Base-by-base conservation (phyloP, 2,888 invertebrate species). In the Perithous albicinctus region DNA sequence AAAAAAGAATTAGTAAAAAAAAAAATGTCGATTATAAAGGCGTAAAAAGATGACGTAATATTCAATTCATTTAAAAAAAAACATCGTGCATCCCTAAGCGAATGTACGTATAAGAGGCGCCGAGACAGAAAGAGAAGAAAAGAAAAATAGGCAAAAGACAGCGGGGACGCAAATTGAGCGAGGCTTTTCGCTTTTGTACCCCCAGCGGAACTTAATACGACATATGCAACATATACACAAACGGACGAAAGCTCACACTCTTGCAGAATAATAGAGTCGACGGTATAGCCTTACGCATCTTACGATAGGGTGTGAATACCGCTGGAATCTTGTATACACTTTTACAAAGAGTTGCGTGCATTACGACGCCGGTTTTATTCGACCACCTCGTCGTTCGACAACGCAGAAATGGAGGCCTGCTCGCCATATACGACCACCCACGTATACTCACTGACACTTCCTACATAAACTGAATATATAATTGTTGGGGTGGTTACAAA, bases 361-460 rank as follows among this genome's bases (percentile, higher is more conserved):
- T 51, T 23, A 51, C 12, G 10, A 51, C 20, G 20, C 7, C 12
- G 51, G 10, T 51, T 51, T 8, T 20, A 51, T 51, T 51, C 23
- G 51, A 51, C 51, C 20, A 51, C 51, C 51, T 51, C 4, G 12
- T 23, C 51, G 51, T 6, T 51, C 51, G 20, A 23, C 20, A 8
- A 51, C 6, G 51, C 51, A 51, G 23, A 51, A 51, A 3, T 51
- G 20, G 23, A 51, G 4, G 8, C 23, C 1, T 51, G 23, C 23
- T 51, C 20, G 10, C 2, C 3, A 32, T 10, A 20, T n/a, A 59
- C 69, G 73, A 73, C 73, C 73, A 73, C 73, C 73, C 73, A 32
- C 48, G 29, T 10, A n/a, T n/a, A 61, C 20, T 29, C 7, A 1
- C n/a, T 29, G 1, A 29, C 5, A 2, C 29, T 29, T 5, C 29